Conservation (phyloP, 2,888 invertebrate species). For the Chirona hameri region DNA sequence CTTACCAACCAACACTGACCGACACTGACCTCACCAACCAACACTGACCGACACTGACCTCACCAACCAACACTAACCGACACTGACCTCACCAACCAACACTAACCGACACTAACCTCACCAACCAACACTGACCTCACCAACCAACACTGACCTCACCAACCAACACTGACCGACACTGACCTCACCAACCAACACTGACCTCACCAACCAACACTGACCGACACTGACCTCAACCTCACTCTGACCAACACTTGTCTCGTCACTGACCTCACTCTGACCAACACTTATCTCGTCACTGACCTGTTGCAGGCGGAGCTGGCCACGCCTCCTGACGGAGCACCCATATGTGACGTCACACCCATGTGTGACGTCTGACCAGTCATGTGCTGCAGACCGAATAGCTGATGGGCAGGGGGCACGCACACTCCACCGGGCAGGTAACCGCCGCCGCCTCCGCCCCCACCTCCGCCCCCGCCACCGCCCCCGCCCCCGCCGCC, state of each 20-base stretch:
- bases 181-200: no score
- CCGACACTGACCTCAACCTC: not conserved
- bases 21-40: no score
- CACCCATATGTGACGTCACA: not conserved
- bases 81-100: no score
- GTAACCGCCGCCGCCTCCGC: conserved; percentile 11
- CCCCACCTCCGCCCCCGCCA: not conserved
- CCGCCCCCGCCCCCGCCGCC: not conserved
- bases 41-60: no score
- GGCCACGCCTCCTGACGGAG: not conserved
- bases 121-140: no score
- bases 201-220: no score
- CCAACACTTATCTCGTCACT: not conserved
- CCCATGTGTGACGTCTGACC: not conserved
- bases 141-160: no score
- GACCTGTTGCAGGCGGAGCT: not conserved
- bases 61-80: no score
- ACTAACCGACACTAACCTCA: no score
- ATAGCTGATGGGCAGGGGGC: conserved; percentile 22
- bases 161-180: no score
- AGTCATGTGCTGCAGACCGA: conserved; percentile 13
- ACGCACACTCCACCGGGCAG: not conserved
- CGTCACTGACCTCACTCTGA: not conserved
- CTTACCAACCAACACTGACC: no score
- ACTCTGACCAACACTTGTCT: not conserved